Evolutionary conservation across 2,797 vertebrate genomes (phyloP).

Genomic region (Lacerta bilineata): DNA sequence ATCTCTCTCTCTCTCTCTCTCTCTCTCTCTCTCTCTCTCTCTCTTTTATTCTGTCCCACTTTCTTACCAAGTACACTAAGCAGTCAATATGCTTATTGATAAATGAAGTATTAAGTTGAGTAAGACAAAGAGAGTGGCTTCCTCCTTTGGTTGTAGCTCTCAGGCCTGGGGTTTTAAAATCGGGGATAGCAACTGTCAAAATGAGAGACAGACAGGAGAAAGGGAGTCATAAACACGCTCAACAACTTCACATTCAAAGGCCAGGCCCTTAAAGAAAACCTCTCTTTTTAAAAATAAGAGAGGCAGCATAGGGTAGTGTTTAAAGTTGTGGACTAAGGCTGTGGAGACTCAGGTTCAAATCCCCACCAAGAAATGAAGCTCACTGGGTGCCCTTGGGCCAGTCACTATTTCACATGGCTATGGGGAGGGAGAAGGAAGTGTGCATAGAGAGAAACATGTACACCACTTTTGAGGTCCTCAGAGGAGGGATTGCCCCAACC

Average conservation of each 20-base stretch:
- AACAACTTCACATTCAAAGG: neutral
- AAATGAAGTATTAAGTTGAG: slow-evolving; percentile 2
- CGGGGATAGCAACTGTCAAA: neutral
- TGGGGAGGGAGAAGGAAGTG: too few species aligned
- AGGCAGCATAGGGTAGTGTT: neutral
- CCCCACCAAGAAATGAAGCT: neutral
- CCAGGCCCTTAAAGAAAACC: neutral
- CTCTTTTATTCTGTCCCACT: slow-evolving; percentile 27
- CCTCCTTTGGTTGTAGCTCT: slow-evolving; percentile 11
- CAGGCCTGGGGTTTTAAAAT: slow-evolving; percentile 1
- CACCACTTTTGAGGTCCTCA: too few species aligned
- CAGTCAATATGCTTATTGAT: neutral
- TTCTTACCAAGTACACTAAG: slow-evolving; percentile 34
- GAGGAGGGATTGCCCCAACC: too few species aligned
- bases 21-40: neutral
- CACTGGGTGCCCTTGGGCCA: neutral
- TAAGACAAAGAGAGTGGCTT: neutral
- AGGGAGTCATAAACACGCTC: neutral
- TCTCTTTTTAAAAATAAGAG: neutral
- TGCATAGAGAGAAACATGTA: too few species aligned
- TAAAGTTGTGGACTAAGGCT: neutral
- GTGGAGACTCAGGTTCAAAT: neutral
- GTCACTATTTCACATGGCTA: neutral
- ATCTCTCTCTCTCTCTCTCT: neutral
- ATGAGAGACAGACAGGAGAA: neutral